Evolutionary conservation across 2,113 vertebrate genomes (phyloP).

Genomic region (Cephalophus harveyi): DNA sequence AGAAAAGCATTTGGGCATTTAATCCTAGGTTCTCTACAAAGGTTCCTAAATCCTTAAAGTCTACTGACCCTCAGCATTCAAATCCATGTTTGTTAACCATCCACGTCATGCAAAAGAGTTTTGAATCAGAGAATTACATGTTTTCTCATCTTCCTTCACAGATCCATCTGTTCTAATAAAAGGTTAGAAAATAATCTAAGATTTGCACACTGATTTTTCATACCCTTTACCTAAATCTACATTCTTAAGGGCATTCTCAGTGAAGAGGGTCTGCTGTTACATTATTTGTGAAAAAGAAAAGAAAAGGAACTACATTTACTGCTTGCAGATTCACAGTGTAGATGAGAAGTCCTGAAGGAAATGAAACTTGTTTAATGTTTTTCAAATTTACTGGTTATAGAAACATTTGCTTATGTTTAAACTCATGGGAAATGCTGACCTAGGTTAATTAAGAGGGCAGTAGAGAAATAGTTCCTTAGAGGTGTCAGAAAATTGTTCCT

Average conservation of each 20-base stretch:
- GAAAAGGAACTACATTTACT: not conserved
- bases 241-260: not conserved
- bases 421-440: not conserved
- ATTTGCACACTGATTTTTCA: not conserved
- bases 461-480: not conserved
- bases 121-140: not conserved
- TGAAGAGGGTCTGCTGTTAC: not conserved
- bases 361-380: constrained; percentile 7
- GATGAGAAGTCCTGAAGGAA: not conserved
- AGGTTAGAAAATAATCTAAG: not conserved
- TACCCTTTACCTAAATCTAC: not conserved
- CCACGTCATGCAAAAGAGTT: not conserved
- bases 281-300: constrained; percentile 1
- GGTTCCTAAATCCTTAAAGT: not conserved
- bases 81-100: not conserved
- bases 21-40: not conserved
- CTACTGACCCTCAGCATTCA: not conserved
- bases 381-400: not conserved
- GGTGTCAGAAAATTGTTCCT: not conserved
- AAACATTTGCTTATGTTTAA: not conserved
- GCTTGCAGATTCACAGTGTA: not conserved
- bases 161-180: not conserved
- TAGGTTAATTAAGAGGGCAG: constrained; percentile 28
- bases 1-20: not conserved
- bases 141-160: not conserved